Percentiles rank a stretch among this genome's conserved stretches.
Conservation (phyloP, 1,140 invertebrate genomes). For the Varroa destructor region DNA sequence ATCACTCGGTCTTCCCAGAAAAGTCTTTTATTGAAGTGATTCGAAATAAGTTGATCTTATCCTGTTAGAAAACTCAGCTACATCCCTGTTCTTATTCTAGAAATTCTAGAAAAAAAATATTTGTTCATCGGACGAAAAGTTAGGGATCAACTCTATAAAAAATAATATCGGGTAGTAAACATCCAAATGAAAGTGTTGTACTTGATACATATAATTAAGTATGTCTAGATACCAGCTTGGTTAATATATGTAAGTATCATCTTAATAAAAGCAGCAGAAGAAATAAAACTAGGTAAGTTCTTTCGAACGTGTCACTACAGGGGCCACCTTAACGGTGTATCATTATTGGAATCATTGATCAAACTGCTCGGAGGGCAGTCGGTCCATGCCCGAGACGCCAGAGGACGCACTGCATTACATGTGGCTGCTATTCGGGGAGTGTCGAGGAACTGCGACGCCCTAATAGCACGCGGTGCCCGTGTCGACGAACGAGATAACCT, state of each 20-base stretch:
- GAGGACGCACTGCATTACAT: constrained; percentile 4
- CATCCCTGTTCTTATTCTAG: too few species aligned
- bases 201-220: too few species aligned
- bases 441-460: background rate
- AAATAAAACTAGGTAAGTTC: too few species aligned
- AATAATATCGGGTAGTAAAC: too few species aligned
- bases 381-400: constrained; percentile 7
- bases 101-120: too few species aligned
- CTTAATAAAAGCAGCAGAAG: too few species aligned
- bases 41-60: background rate
- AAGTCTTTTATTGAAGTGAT: background rate
- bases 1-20: background rate
- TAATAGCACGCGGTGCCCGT: background rate
- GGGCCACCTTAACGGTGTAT: constrained; percentile 21
- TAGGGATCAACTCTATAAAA: too few species aligned
- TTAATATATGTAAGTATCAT: too few species aligned
- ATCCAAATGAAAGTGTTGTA: too few species aligned
- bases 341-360: constrained; percentile 4
- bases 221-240: too few species aligned
- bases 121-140: too few species aligned
- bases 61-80: too few species aligned
- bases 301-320: background rate
- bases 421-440: constrained; percentile 16
- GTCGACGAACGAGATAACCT: constrained; percentile 12
- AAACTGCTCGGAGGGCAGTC: constrained; percentile 20